Conservation (phyloP, 1,140 invertebrate genomes). For the Brachionus rotundiformis region DNA sequence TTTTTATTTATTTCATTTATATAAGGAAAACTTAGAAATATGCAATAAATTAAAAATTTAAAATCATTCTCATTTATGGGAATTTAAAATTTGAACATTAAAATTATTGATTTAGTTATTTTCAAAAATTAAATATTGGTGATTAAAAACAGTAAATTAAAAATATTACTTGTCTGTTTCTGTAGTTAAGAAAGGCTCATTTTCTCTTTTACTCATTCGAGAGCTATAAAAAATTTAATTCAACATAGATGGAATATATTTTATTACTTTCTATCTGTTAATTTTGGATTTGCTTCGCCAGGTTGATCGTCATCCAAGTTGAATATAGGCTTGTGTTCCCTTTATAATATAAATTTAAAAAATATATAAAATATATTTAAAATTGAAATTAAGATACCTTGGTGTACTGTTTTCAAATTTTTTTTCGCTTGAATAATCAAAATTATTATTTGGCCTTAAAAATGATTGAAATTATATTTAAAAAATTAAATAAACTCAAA, state of each 20-base stretch:
- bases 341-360: not conserved
- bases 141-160: no score
- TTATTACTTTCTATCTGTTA: conserved; percentile 4
- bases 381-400: not conserved
- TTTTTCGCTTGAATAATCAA: not conserved
- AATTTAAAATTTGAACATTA: no score
- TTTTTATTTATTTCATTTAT: no score
- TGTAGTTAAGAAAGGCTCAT: not conserved
- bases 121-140: no score
- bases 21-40: no score
- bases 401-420: conserved; percentile 2
- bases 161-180: not conserved
- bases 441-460: not conserved
- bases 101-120: no score
- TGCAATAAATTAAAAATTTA: no score
- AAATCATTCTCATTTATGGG: no score
- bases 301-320: not conserved
- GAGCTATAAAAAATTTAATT: not conserved
- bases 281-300: not conserved
- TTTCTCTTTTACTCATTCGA: not conserved
- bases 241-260: not conserved
- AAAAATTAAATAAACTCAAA: not conserved
- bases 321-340: not conserved
- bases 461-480: not conserved
- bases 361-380: not conserved